Percentiles rank a stretch among this genome's conserved stretches.
These are phyloP conservation scores for Palythoa heliodiscus DNA, from an alignment of 92 coral and sea anemone species.

Conservation along the genomic window DNA sequence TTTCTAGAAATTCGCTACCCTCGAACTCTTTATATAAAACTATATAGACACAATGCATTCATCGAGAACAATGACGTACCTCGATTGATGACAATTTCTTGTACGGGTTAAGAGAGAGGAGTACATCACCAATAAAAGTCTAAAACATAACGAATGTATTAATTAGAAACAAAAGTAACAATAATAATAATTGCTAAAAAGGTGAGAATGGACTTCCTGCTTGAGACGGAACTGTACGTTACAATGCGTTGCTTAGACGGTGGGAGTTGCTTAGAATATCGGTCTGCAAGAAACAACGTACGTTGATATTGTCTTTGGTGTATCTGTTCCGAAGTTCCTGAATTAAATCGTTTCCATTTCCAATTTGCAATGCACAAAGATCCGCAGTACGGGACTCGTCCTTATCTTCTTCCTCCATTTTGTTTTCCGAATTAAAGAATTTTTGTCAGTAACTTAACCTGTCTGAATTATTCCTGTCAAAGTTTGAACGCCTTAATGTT, in stretches of 20 bases:
- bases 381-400: not conserved
- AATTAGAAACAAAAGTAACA: not conserved
- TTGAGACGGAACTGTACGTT: too few relatives aligned
- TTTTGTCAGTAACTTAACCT: too few relatives aligned
- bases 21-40: not conserved
- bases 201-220: not conserved
- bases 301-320: conserved; percentile 9
- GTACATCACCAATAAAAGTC: conserved; percentile 35
- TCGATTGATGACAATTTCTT: not conserved
- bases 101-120: conserved; percentile 31
- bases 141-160: not conserved
- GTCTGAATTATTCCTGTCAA: too few relatives aligned
- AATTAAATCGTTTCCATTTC: conserved; percentile 2
- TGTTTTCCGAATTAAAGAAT: too few relatives aligned
- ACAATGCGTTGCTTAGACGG: not conserved
- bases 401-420: not conserved
- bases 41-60: not conserved
- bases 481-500: too few relatives aligned
- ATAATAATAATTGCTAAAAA: not conserved
- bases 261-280: not conserved
- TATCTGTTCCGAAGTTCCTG: conserved; percentile 25
- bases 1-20: not conserved
- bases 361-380: conserved; percentile 4
- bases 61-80: not conserved
- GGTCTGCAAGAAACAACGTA: not conserved